phyloP scores from a whole-genome alignment of 2,797 vertebrate species.

The Pangasius macronema region DNA sequence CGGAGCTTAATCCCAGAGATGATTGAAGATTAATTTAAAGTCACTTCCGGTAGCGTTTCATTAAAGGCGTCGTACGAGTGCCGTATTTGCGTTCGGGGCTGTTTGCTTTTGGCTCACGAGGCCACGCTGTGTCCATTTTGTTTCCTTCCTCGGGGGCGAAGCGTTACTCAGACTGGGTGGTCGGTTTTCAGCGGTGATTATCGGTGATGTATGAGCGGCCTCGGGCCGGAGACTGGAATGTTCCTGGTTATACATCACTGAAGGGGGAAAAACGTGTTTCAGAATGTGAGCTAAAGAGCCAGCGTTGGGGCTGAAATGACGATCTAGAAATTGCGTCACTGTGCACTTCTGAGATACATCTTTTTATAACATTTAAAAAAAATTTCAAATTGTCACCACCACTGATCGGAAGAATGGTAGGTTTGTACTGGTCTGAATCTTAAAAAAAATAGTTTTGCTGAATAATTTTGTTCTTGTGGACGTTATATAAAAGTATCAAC shows the following conservation, averaged over 20 bases:
- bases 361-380: too few species aligned
- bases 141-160: not conserved
- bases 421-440: too few species aligned
- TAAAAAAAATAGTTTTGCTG: too few species aligned
- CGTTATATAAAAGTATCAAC: too few species aligned
- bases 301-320: not conserved
- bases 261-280: not conserved
- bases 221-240: slow-evolving; percentile 48
- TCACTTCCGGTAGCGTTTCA: too few species aligned
- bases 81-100: not conserved
- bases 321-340: not conserved
- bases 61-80: not conserved
- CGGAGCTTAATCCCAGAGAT: not conserved
- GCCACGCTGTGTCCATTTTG: not conserved
- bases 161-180: not conserved
- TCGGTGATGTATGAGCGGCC: slow-evolving; percentile 54
- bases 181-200: slow-evolving; percentile 33
- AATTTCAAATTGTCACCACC: too few species aligned
- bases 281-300: not conserved
- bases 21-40: not conserved
- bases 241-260: slow-evolving; percentile 52
- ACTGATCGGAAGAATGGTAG: too few species aligned
- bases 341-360: too few species aligned
- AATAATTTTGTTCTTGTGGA: too few species aligned
- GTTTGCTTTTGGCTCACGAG: not conserved